Conservation (phyloP, 2,888 invertebrate genomes). For the Candidula unifasciata region DNA sequence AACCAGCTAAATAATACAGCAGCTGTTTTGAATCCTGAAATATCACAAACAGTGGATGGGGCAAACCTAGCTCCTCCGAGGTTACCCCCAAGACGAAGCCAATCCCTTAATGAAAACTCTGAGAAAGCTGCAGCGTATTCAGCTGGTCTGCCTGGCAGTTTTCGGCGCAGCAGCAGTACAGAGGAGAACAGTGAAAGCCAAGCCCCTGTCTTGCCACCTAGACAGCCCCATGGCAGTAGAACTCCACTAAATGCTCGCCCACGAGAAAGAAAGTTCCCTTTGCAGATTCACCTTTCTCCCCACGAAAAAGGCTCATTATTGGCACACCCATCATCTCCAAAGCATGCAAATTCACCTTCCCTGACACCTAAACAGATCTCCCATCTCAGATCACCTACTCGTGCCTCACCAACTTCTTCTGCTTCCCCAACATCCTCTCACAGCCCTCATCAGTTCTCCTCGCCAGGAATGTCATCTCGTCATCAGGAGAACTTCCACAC, state of each 20-base stretch:
- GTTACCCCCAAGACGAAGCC: constrained; percentile 42
- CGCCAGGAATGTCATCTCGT: neutral
- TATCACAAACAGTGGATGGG: neutral
- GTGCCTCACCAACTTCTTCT: neutral
- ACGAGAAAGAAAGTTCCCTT: constrained; percentile 43
- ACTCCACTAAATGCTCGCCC: constrained; percentile 44
- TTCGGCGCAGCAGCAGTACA: constrained; percentile 38
- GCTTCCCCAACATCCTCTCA: neutral
- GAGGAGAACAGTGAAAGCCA: neutral
- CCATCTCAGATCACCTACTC: neutral
- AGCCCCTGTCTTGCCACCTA: constrained; percentile 42
- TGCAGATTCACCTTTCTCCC: constrained; percentile 18
- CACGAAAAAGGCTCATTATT: neutral
- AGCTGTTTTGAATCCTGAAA: neutral
- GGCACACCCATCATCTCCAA: constrained; percentile 11
- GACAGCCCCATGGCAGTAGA: constrained; percentile 35
- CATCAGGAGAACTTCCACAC: neutral
- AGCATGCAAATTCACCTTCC: neutral
- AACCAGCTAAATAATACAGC: neutral
- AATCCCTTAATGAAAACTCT: constrained; percentile 45
- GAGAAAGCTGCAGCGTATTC: neutral
- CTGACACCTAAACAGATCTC: constrained; percentile 15
- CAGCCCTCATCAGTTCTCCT: neutral
- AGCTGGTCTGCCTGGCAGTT: neutral
- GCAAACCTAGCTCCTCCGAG: constrained; percentile 19